Conservation (phyloP, 2,113 vertebrate genomes). For the Megaceryle maxima region DNA sequence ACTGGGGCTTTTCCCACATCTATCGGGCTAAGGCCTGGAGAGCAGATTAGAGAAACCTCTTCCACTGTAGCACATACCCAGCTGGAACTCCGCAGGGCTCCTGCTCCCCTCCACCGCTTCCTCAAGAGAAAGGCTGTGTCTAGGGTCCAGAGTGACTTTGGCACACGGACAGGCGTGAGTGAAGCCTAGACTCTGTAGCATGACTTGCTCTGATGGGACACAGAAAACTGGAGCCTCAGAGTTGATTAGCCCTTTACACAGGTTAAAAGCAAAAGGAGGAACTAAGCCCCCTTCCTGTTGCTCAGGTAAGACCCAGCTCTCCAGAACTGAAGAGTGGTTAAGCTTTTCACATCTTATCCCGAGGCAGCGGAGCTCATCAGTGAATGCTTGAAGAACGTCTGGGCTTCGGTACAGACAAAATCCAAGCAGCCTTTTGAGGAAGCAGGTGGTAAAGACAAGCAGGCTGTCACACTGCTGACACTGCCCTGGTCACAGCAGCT, state of each 20-base stretch:
- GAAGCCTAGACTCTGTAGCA: not conserved
- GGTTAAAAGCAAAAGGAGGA: not conserved
- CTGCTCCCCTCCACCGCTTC: not conserved
- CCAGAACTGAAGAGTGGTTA: accelerated
- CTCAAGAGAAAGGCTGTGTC: not conserved
- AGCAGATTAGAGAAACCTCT: not conserved
- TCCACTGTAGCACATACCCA: not conserved
- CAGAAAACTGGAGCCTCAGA: not conserved
- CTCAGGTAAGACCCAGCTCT: not conserved
- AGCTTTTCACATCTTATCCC: not conserved
- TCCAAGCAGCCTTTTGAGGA: not conserved
- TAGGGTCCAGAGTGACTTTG: not conserved
- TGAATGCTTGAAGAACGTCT: too few species aligned
- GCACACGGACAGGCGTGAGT: not conserved
- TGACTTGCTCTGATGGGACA: not conserved
- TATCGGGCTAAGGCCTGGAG: not conserved
- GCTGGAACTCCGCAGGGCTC: not conserved
- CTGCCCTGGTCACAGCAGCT: not conserved
- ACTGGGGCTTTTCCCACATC: not conserved
- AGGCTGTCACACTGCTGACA: not conserved
- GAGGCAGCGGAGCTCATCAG: not conserved
- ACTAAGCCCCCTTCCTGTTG: not conserved
- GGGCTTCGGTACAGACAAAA: not conserved
- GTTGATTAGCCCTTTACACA: accelerated
- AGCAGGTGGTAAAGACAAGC: not conserved